Conservation (phyloP, 2,113 vertebrate species). For the Camelus dromedarius region DNA sequence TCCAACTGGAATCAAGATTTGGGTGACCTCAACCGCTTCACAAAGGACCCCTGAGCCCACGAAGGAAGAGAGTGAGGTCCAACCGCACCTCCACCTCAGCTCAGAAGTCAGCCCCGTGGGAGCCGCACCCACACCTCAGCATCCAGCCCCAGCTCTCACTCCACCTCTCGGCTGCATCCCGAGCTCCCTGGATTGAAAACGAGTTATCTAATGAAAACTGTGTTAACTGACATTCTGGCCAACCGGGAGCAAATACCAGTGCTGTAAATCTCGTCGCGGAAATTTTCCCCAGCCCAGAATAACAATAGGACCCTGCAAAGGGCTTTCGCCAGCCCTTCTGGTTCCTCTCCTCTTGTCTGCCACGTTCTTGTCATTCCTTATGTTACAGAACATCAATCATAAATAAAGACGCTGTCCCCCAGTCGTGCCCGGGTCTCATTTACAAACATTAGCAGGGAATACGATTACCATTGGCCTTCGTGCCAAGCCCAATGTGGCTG, state of each 20-base stretch:
- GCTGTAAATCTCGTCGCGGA: constrained; percentile 77
- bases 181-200: constrained; percentile 63
- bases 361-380: constrained; percentile 92
- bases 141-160: constrained; percentile 30
- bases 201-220: constrained; percentile 84
- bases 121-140: constrained; percentile 57
- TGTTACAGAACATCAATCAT: constrained; percentile 95
- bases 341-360: constrained; percentile 87
- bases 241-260: constrained; percentile 79
- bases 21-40: constrained; percentile 83
- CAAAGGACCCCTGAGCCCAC: constrained; percentile 74
- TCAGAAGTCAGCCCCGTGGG: constrained; percentile 31
- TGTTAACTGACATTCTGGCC: constrained; percentile 85
- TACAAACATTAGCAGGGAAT: constrained; percentile 96
- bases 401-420: constrained; percentile 90
- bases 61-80: constrained; percentile 53
- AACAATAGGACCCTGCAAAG: constrained; percentile 88
- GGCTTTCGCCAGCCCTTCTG: constrained; percentile 86
- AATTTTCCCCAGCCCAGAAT: constrained; percentile 85
- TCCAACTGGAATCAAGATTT: constrained; percentile 78
- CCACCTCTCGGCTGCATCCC: background rate
- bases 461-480: constrained; percentile 89
- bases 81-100: background rate
- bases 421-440: constrained; percentile 92
- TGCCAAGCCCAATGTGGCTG: constrained; percentile 75